Base-by-base conservation (phyloP, 1,140 invertebrate species). In the Drosophila bifasciata region DNA sequence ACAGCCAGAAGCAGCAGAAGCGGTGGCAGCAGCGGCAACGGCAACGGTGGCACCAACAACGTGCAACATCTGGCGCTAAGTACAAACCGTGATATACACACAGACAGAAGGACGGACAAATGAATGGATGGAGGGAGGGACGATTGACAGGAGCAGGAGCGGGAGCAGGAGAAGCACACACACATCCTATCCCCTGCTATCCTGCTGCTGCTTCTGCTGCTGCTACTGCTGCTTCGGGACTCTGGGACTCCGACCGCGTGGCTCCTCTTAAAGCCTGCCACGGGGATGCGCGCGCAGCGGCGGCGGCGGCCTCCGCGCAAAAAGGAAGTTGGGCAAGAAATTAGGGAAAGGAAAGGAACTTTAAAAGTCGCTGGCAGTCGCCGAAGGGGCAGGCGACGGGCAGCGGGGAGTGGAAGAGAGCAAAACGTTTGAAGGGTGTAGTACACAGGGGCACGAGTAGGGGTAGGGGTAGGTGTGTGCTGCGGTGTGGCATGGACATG, bases 11-110 rank as follows among this genome's bases (percentile, higher is more conserved):
- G 49, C 58, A 67, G 48, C 61, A 45, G 59, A 49, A 45, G 17
- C 45, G 45, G 23, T 45, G 51, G 59, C 50, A 62, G 44, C 57
- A 67, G n/a, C n/a, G n/a, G n/a, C n/a, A n/a, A n/a, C 61, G 45
- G 59, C 55, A 45, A 15, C 45, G 45, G 23, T 45, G 51, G 59
- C 50, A 62, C 44, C 57, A 67, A 58, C 50, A 73, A 83, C 79
- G 80, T 79, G 84, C 83, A 83, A 88, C 83, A 86, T 86, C 83
- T 88, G 83, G 84, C 83, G 78, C 81, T 88, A 88, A 86, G 81
- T 88, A 86, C 74, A 88, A 86, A 88, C 84, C 68, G 84, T 86
- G 81, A 86, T 86, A 86, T 88, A 86, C 83, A 86, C 78, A 86
- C 83, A 64, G 46, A 41, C 57, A 75, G 52, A 68, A 49, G 66